Base-by-base conservation (phyloP, 2,888 invertebrate genomes). In the Orthosia cruda region DNA sequence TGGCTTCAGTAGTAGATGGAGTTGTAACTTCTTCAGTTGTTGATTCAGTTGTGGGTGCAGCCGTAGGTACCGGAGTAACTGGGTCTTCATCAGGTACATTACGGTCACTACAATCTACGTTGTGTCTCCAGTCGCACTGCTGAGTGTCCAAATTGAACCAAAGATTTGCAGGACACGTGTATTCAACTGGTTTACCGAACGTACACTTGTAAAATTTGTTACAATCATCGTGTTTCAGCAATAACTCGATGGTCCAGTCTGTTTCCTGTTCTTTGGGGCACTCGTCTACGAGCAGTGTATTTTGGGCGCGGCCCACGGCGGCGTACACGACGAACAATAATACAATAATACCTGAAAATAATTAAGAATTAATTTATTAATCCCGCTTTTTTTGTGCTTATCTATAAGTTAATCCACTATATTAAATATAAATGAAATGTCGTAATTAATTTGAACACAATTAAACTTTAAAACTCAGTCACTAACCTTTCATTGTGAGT, bases 151-250 rank as follows among this genome's bases (percentile, higher is more conserved):
- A 91, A 71, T 97, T 97, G 92, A 98, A 98, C 62, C 97, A 94
- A 0, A 98, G 93, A 18, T 96, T 97, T 0, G 91, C 85, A 0
- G 97, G 97, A 84, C 98, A 98, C 0, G 89, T 88, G 88, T 97
- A 97, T 84, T 97, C 97, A 2, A 97, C 91, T 0, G 97, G 97
- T 0, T 94, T 84, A 5, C 97, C 98, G 80, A 97, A 97, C 92
- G 97, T 97, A 89, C 98, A 98, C 88, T 97, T 97, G 71, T 98
- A 96, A 91, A 97, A 98, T 88, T 97, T 97, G 73, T 97, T 94
- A 89, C 98, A 98, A 68, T 97, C 95, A 1, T 93, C 95, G 65
- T 96, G 96, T 32, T 96, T 97, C 0, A 97, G 95, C 72, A 97
- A 97, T 89, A 97, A 96, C 79, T 95, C 95, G 26, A 94, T 92